Conservation (phyloP, 30 jellyfish, hydroid and myxozoan species). For the Hydractinia symbiolongicarpus region DNA sequence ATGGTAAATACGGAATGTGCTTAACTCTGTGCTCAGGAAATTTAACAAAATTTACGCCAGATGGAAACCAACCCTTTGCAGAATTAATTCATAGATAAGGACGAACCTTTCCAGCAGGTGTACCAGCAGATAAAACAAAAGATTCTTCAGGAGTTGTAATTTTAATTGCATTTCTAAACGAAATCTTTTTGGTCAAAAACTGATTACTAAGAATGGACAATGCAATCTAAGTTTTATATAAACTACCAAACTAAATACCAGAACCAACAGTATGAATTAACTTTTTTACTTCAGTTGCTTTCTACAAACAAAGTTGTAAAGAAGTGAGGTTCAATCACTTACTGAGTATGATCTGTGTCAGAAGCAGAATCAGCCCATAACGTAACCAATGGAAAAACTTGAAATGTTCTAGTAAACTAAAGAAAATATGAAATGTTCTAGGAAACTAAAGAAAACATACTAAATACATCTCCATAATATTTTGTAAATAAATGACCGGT, state of each 20-base stretch:
- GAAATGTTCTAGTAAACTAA: conserved; percentile 80
- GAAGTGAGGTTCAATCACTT: conserved; percentile 4
- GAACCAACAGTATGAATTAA: too few species aligned
- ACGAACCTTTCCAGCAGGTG: conserved; percentile 69
- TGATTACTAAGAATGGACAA: too few species aligned
- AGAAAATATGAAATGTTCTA: conserved; percentile 57
- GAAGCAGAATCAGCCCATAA: conserved; percentile 91
- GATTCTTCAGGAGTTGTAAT: conserved; percentile 93
- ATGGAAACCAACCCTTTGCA: background rate
- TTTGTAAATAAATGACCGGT: too few species aligned
- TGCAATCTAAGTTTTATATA: too few species aligned
- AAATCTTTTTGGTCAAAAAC: background rate
- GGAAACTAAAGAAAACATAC: conserved; percentile 34
- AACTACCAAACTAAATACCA: too few species aligned
- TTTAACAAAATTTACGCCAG: background rate
- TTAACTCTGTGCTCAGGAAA: background rate
- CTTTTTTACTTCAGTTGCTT: background rate
- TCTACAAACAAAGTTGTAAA: background rate
- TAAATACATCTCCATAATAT: too few species aligned
- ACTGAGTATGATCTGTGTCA: conserved; percentile 69
- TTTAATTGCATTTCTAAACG: conserved; percentile 55
- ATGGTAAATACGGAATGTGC: background rate
- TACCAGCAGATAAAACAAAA: conserved; percentile 57
- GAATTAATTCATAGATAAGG: background rate
- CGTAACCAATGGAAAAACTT: conserved; percentile 91